Evolutionary conservation across 2,888 invertebrate species (phyloP).

Genomic region (Reticulitermes lucifugus): DNA sequence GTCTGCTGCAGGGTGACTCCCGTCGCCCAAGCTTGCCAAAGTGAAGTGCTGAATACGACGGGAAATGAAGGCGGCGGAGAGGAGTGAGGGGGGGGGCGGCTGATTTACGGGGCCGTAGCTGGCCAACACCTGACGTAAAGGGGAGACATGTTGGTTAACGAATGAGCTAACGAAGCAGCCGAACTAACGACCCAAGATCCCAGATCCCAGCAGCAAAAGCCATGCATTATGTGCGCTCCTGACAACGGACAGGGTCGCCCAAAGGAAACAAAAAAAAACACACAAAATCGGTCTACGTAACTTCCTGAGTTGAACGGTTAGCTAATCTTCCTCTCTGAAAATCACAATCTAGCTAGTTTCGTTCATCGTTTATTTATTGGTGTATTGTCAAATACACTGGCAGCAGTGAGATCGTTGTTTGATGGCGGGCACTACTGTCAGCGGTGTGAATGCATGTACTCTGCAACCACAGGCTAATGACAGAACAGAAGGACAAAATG

Average conservation of each 20-base stretch:
- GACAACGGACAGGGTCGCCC: slow-evolving; percentile 28
- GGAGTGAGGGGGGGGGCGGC: background rate
- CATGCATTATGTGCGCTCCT: slow-evolving; percentile 31
- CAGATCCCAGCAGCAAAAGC: slow-evolving; percentile 35
- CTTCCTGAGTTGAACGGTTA: too few relatives aligned
- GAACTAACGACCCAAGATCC: slow-evolving; percentile 38
- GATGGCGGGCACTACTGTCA: too few relatives aligned
- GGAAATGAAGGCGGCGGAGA: background rate
- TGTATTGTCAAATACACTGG: too few relatives aligned
- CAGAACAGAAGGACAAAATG: too few relatives aligned
- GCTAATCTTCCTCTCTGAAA: too few relatives aligned
- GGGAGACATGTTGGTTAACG: slow-evolving; percentile 48
- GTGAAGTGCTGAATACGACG: slow-evolving; percentile 45
- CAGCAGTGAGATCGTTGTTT: too few relatives aligned
- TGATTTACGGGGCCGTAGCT: slow-evolving; percentile 48
- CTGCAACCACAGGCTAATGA: too few relatives aligned
- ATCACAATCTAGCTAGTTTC: too few relatives aligned
- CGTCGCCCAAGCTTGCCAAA: slow-evolving; percentile 36
- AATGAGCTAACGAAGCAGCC: slow-evolving; percentile 44
- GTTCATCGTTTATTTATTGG: too few relatives aligned
- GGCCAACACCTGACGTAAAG: slow-evolving; percentile 49
- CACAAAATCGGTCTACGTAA: background rate
- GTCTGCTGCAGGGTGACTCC: slow-evolving; percentile 22
- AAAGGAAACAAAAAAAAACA: slow-evolving; percentile 16
- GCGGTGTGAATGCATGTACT: too few relatives aligned